Base-by-base conservation (phyloP, 2,888 invertebrate species). In the Unio pictorum region DNA sequence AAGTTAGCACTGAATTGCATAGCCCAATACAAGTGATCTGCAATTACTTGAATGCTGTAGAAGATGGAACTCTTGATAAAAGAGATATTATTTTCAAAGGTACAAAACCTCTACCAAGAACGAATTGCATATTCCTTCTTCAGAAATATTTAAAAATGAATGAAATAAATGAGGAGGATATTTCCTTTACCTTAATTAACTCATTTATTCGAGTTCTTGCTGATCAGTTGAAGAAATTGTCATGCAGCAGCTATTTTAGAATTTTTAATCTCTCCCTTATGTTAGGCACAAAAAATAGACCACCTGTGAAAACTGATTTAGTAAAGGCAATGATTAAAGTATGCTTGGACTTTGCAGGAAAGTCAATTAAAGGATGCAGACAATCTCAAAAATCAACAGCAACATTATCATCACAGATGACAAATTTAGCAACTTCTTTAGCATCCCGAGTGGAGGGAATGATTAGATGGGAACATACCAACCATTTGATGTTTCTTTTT, bases 21-120 rank as follows among this genome's bases (percentile, higher is more conserved):
- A 83, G 82, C 66, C 78, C 83, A 18, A 66, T 78, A 15, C 83
- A 83, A 61, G 77, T 83, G 45, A 81, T 83, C 3, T 82, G 82
- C 62, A 72, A 74, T 17, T 83, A 78, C 54, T 64, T 83, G 0
- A 59, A 78, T 18, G 26, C 55, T 6, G 61, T 76, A 6, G 74
- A 78, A 7, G 62, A 66, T 6, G 69, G 69, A 55, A 55, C 28
- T 11, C 26, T 81, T 11, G 78, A 82, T 62, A 70, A 54, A 55
- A 62, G 30, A 7, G 83, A 83, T 55, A 54, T 80, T 20, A 56
- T 61, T 26, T 69, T 82, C 34, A 64, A 61, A 30, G 79, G 73
- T 2, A 18, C 7, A 23, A 63, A 55, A 64, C 71, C 76, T 34
- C 55, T 83, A 17, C n/a, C 67, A 57, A 4, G 18, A 57, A 23